A percentile compares a stretch with the other conserved stretches of the same genome.
phyloP scores from a whole-genome alignment of 1,140 invertebrate genomes.

The Trachymyrmex septentrionalis region DNA sequence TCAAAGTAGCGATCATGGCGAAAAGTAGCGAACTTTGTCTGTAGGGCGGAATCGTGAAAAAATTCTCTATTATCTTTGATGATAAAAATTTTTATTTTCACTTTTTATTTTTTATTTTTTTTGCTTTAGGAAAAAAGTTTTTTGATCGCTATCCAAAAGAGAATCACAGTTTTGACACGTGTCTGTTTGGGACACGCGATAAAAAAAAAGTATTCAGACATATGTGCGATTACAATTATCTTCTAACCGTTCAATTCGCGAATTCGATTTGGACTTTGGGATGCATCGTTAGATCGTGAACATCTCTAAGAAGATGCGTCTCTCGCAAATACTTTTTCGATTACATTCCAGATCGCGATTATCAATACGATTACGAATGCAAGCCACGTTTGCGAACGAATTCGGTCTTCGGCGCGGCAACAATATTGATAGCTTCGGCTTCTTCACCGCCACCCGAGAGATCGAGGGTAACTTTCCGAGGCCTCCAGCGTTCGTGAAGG shows the following conservation, averaged over 20 bases:
- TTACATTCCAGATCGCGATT: conserved; percentile 36
- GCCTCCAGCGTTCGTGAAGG: background rate
- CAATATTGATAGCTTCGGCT: conserved; percentile 36
- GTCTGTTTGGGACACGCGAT: too few relatives aligned
- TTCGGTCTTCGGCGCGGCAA: conserved; percentile 3
- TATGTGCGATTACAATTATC: background rate
- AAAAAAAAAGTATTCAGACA: background rate
- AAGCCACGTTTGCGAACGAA: conserved; percentile 25
- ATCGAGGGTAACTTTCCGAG: background rate
- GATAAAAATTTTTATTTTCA: too few relatives aligned
- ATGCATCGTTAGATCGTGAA: background rate
- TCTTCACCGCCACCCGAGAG: background rate
- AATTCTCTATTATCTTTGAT: too few relatives aligned
- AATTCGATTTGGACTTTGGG: background rate
- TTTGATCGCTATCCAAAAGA: too few relatives aligned
- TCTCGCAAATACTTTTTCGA: conserved; percentile 20
- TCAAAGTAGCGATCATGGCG: too few relatives aligned
- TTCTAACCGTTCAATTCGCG: background rate
- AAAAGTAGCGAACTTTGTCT: too few relatives aligned
- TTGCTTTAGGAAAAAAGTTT: too few relatives aligned
- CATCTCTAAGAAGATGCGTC: background rate
- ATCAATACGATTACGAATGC: conserved; percentile 53
- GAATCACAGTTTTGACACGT: too few relatives aligned
- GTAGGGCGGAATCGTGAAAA: too few relatives aligned
- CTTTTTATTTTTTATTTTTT: too few relatives aligned